Evolutionary conservation across 2,797 vertebrate genomes (phyloP).

Genomic region (Acanthurus lineatus): DNA sequence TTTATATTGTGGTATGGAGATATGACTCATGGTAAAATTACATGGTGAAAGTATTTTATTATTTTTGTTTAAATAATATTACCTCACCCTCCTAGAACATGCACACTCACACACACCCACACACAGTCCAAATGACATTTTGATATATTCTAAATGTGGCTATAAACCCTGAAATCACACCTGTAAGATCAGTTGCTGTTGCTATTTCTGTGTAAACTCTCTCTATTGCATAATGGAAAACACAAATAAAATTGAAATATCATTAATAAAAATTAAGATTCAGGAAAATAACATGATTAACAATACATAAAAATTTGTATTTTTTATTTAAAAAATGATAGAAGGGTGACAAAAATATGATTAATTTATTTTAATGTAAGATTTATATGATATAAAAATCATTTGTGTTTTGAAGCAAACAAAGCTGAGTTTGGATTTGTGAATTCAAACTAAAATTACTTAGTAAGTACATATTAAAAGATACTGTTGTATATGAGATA

Average conservation of each 20-base stretch:
- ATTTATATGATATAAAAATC: constrained; percentile 6
- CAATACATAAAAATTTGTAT: no score
- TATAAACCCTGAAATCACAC: constrained; percentile 72
- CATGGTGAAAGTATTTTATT: constrained; percentile 80
- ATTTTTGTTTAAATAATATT: constrained; percentile 82
- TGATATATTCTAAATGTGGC: constrained; percentile 73
- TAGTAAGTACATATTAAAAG: neutral
- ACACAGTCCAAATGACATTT: constrained; percentile 65
- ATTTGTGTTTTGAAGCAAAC: neutral
- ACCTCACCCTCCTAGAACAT: constrained; percentile 26
- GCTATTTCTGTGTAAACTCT: constrained; percentile 51
- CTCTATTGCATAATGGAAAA: constrained; percentile 26
- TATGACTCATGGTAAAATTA: constrained; percentile 79
- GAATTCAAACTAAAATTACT: neutral
- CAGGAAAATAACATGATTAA: no score
- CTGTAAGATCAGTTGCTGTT: constrained; percentile 57
- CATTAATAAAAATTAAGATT: neutral
- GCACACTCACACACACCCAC: neutral
- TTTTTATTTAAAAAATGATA: no score
- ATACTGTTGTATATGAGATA: neutral
- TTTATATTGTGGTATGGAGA: constrained; percentile 83
- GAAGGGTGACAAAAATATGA: neutral
- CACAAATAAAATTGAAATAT: constrained; percentile 51
- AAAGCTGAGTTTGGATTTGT: neutral
- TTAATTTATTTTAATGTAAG: constrained; percentile 8